These are phyloP conservation scores for Hermaeophaga mercurialis DNA, from an alignment of 2,888 invertebrate genomes.

Conservation along the genomic window DNA sequence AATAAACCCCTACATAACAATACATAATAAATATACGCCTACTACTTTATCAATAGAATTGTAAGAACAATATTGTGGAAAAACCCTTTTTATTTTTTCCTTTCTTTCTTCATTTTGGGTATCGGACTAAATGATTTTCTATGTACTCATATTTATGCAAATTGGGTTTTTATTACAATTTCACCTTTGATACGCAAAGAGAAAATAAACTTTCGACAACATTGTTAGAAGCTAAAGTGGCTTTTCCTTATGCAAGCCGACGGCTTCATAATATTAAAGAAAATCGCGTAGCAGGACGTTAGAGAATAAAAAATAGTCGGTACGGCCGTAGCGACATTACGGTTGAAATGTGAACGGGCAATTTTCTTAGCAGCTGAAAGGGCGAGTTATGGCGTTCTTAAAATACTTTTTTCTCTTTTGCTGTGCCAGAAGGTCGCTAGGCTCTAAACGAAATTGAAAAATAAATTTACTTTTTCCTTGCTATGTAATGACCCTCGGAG, in stretches of 20 bases:
- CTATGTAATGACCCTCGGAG: conserved; percentile 21
- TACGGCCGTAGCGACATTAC: conserved; percentile 20
- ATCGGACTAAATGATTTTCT: too few relatives aligned
- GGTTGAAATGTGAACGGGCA: conserved; percentile 25
- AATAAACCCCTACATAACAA: too few relatives aligned
- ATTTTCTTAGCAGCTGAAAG: conserved; percentile 24
- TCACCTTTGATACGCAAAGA: too few relatives aligned
- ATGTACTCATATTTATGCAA: too few relatives aligned
- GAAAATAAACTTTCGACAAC: conserved; percentile 12
- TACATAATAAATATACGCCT: too few relatives aligned
- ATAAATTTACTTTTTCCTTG: conserved; percentile 23
- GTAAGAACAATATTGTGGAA: too few relatives aligned
- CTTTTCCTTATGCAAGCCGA: conserved; percentile 30
- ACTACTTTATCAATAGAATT: too few relatives aligned
- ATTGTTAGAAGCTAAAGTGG: conserved; percentile 5
- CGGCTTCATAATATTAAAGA: conserved; percentile 42
- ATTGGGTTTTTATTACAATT: too few relatives aligned
- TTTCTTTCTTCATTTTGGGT: too few relatives aligned
- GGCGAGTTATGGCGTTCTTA: conserved; percentile 23
- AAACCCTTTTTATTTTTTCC: too few relatives aligned
- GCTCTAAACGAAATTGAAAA: conserved; percentile 26
- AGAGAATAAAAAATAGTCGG: conserved; percentile 21
- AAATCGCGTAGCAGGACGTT: conserved; percentile 26
- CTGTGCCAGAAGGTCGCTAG: conserved; percentile 19
- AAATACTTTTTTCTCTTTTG: conserved; percentile 13